phyloP scores from a whole-genome alignment of 2,888 invertebrate species.

The Nephrocerus scutellatus region DNA sequence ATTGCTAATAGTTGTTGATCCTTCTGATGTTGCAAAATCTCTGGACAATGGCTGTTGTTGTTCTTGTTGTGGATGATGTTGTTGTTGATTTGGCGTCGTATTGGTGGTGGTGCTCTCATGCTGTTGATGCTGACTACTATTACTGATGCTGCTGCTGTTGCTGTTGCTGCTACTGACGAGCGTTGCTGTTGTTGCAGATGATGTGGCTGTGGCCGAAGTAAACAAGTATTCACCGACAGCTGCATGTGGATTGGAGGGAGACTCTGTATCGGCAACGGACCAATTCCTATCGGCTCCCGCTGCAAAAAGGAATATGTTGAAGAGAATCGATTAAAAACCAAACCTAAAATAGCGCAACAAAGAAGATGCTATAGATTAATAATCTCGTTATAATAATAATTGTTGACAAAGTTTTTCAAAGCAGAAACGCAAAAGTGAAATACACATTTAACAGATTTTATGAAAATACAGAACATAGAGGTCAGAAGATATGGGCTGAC shows the following conservation, averaged over 20 bases:
- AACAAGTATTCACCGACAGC: neutral
- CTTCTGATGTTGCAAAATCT: too few relatives aligned
- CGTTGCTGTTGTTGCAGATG: constrained; percentile 14
- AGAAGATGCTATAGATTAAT: too few relatives aligned
- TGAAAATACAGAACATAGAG: too few relatives aligned
- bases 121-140: constrained; percentile 14
- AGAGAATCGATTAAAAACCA: too few relatives aligned
- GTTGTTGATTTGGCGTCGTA: constrained; percentile 12
- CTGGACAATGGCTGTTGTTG: constrained; percentile 14
- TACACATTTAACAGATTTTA: too few relatives aligned
- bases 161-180: constrained; percentile 16
- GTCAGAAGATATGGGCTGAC: too few relatives aligned
- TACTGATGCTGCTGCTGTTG: too few relatives aligned
- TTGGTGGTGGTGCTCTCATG: constrained; percentile 12
- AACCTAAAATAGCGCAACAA: too few relatives aligned
- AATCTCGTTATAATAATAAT: too few relatives aligned
- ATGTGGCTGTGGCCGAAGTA: constrained; percentile 4
- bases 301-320: constrained; percentile 11
- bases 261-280: constrained; percentile 22
- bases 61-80: constrained; percentile 13
- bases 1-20: too few relatives aligned
- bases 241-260: constrained; percentile 19
- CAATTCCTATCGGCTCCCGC: constrained; percentile 21
- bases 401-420: too few relatives aligned
- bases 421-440: too few relatives aligned